Percentiles rank a stretch among this genome's conserved stretches.
phyloP scores from a whole-genome alignment of 2,888 invertebrate species.

The Plusia festucae region DNA sequence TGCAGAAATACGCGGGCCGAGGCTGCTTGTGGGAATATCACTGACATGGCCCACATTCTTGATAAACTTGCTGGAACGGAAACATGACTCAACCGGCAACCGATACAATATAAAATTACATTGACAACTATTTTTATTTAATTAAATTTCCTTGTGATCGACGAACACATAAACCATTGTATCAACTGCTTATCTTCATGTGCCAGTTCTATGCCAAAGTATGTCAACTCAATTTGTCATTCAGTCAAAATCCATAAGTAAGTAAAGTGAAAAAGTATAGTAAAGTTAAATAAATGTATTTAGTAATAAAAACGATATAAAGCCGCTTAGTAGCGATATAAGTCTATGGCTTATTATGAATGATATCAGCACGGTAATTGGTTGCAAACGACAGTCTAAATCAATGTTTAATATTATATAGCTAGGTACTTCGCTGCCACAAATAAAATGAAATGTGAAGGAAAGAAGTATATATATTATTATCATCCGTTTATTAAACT shows the following conservation, averaged over 20 bases:
- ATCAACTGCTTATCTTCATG: constrained; percentile 15
- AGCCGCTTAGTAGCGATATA: not conserved
- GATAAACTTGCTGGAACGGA: constrained; percentile 83
- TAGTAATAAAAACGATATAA: not conserved
- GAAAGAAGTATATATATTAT: constrained; percentile 15
- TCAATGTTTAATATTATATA: no score
- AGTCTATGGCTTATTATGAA: not conserved
- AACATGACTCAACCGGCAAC: constrained; percentile 76
- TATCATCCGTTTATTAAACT: constrained; percentile 24
- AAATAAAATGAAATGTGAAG: not conserved
- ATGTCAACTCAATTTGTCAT: not conserved
- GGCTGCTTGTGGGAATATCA: constrained; percentile 74
- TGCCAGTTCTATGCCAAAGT: not conserved
- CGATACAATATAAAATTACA: constrained; percentile 68
- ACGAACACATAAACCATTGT: constrained; percentile 9
- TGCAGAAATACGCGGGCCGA: constrained; percentile 63
- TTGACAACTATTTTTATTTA: constrained; percentile 54
- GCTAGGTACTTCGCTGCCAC: not conserved
- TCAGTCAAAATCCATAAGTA: not conserved
- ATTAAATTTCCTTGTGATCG: constrained; percentile 37
- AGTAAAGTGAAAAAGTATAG: no score
- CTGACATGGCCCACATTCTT: constrained; percentile 78
- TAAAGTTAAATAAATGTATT: not conserved
- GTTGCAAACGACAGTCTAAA: not conserved
- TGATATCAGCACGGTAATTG: not conserved